Conservation (phyloP, 2,888 invertebrate genomes). For the Nysson spinosus region DNA sequence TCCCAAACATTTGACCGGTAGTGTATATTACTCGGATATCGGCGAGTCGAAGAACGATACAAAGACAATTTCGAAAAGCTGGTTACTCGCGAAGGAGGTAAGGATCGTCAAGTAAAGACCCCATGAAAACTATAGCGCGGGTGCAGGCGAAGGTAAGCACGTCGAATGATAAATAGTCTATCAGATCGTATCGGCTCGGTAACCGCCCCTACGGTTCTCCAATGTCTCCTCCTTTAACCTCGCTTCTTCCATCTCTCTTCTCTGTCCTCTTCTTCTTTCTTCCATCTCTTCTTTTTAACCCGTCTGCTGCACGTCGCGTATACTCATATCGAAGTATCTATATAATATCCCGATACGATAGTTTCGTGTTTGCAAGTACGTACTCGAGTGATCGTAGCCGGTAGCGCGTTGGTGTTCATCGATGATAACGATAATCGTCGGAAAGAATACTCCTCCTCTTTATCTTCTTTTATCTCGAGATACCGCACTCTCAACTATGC, state of each 20-base stretch:
- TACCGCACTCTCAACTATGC: slow-evolving; percentile 5
- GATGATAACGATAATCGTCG: slow-evolving; percentile 55
- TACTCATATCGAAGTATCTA: slow-evolving; percentile 42
- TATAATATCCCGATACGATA: slow-evolving; percentile 46
- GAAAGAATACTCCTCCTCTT: slow-evolving; percentile 24
- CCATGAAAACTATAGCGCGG: slow-evolving; percentile 49
- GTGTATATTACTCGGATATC: no score
- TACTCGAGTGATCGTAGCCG: slow-evolving; percentile 30
- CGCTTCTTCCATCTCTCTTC: slow-evolving; percentile 11
- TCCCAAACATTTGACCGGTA: no score
- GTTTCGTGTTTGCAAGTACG: slow-evolving; percentile 29
- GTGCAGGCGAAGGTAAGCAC: slow-evolving; percentile 40
- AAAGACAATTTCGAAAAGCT: slow-evolving; percentile 18
- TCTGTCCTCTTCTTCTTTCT: slow-evolving; percentile 3
- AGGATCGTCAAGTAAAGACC: slow-evolving; percentile 43
- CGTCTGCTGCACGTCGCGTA: slow-evolving; percentile 25
- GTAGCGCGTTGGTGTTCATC: slow-evolving; percentile 38
- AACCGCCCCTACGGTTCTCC: slow-evolving; percentile 39
- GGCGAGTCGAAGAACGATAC: background rate
- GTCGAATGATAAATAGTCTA: slow-evolving; percentile 62
- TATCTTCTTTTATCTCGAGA: slow-evolving; percentile 31
- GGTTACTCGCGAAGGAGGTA: slow-evolving; percentile 34
- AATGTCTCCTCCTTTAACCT: slow-evolving; percentile 11
- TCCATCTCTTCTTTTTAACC: background rate
- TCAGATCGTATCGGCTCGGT: slow-evolving; percentile 56